These are phyloP conservation scores for Tenrec ecaudatus DNA, from an alignment of 2,113 vertebrate species.

Conservation along the genomic window DNA sequence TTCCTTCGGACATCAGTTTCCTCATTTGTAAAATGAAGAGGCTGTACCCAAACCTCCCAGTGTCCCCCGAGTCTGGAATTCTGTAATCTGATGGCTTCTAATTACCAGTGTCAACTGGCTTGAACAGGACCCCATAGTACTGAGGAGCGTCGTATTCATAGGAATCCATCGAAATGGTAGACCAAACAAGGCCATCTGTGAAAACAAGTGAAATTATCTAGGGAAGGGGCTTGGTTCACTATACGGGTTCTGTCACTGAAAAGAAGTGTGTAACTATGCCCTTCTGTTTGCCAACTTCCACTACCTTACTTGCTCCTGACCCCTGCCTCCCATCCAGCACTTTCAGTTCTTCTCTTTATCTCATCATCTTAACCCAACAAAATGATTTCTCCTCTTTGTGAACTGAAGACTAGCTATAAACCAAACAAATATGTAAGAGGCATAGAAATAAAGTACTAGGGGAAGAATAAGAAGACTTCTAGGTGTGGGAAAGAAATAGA, in stretches of 20 bases:
- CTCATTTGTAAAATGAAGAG: neutral
- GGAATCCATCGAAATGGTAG: conserved; percentile 23
- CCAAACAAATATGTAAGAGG: neutral
- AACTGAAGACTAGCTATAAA: conserved; percentile 22
- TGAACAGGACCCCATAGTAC: conserved; percentile 57
- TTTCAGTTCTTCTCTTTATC: neutral
- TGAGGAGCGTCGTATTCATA: too few species aligned
- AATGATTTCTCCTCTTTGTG: conserved; percentile 19
- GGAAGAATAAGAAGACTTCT: neutral
- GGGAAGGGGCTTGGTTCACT: neutral
- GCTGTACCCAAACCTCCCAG: neutral
- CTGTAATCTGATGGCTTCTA: conserved; percentile 56
- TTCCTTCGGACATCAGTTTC: conserved; percentile 17
- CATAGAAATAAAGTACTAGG: neutral
- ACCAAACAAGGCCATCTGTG: conserved; percentile 42
- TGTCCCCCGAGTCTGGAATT: conserved; percentile 38
- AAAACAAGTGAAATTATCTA: neutral
- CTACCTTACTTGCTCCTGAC: neutral
- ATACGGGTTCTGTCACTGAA: neutral
- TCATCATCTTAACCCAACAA: neutral
- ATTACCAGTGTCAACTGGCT: conserved; percentile 64
- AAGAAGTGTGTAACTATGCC: neutral
- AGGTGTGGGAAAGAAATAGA: neutral
- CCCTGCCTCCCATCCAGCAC: neutral
- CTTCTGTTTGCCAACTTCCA: neutral